Conservation (phyloP, 2,797 vertebrate genomes). For the Molothrus aeneus region DNA sequence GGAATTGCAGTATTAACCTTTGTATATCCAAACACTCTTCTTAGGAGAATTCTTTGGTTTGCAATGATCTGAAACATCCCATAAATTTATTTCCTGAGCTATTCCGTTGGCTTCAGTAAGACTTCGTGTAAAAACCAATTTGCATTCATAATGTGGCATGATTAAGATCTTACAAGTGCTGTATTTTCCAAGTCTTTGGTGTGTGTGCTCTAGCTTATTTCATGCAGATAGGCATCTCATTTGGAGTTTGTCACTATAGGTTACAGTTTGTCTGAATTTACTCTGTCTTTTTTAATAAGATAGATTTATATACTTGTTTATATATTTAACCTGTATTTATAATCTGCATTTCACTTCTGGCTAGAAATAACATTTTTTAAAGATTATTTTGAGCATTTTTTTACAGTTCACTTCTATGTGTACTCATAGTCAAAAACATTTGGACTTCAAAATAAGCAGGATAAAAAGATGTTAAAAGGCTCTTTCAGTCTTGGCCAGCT, state of each 20-base stretch:
- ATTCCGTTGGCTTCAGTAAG: neutral
- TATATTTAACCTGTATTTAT: neutral
- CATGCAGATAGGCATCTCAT: neutral
- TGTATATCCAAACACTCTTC: neutral
- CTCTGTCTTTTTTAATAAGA: neutral
- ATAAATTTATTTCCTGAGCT: neutral
- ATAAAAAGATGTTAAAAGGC: conserved; percentile 5
- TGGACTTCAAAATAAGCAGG: neutral
- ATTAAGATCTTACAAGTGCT: neutral
- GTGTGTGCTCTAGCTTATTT: neutral
- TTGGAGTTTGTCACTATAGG: neutral
- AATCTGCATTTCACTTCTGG: neutral
- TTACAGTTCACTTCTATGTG: neutral
- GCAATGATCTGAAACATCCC: neutral
- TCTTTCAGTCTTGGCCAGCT: neutral
- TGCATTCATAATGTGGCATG: neutral
- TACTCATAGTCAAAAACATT: neutral
- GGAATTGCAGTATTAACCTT: neutral
- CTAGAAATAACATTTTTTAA: neutral
- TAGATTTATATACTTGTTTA: neutral
- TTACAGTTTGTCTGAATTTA: neutral
- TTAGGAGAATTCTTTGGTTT: neutral
- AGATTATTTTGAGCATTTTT: neutral
- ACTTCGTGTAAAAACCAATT: neutral
- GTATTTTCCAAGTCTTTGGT: neutral